Evolutionary conservation across 2,888 invertebrate genomes (phyloP).

Genomic region (Terebella lapidaria): DNA sequence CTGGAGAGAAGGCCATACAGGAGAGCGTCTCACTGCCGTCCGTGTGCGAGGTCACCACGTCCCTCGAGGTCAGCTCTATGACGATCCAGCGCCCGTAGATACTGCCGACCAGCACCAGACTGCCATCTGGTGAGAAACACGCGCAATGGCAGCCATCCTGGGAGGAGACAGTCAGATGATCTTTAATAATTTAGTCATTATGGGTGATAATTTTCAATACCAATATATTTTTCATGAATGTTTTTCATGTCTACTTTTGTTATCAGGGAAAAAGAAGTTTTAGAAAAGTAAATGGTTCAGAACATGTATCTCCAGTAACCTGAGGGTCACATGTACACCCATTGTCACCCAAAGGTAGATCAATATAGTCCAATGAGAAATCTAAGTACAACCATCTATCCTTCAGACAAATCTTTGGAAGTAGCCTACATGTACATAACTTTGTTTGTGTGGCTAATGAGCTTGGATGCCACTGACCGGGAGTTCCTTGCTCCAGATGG

Average conservation of each 20-base stretch:
- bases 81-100: conserved; percentile 77
- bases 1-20: conserved; percentile 54
- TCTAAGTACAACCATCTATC: no score
- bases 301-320: no score
- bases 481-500: conserved; percentile 86
- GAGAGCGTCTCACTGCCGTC: conserved; percentile 54
- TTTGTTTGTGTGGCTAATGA: no score
- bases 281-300: no score
- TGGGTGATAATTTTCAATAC: neutral
- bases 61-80: conserved; percentile 73
- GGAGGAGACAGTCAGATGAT: neutral
- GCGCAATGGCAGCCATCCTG: conserved; percentile 80
- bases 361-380: no score
- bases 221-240: neutral
- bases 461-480: no score
- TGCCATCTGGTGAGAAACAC: conserved; percentile 74
- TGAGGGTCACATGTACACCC: no score
- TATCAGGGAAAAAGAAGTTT: no score
- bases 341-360: no score
- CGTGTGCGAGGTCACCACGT: conserved; percentile 46
- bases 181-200: neutral
- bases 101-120: conserved; percentile 72
- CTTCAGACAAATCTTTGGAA: no score
- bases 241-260: no score
- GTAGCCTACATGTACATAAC: no score